phyloP scores from a whole-genome alignment of 2,113 vertebrate genomes.

The Strigops habroptila region DNA sequence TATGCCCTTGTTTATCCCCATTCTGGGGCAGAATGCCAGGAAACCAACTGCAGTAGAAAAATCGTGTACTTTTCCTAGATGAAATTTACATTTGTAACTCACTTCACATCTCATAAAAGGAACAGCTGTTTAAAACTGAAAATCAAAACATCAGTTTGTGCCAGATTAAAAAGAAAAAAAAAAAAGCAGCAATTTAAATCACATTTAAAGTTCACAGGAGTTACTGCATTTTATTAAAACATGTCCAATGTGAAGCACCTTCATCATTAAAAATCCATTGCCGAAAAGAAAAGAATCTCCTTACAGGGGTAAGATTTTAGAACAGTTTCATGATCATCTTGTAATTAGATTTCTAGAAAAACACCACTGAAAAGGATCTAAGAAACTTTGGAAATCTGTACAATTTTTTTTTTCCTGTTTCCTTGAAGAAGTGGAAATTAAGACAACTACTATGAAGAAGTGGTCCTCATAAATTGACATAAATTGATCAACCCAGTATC shows the following conservation, averaged over 20 bases:
- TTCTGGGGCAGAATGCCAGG: background rate
- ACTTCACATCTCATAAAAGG: background rate
- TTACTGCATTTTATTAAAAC: background rate
- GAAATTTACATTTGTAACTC: constrained; percentile 16
- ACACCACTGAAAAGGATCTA: background rate
- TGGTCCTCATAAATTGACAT: background rate
- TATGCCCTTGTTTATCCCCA: background rate
- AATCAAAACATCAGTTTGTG: background rate
- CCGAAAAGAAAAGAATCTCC: background rate
- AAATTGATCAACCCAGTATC: background rate
- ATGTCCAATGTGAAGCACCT: background rate
- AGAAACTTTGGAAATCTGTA: background rate
- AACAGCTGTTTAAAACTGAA: background rate
- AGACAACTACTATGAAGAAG: background rate
- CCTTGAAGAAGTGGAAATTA: background rate
- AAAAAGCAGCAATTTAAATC: background rate
- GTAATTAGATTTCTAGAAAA: background rate
- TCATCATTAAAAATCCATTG: background rate
- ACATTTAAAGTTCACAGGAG: background rate
- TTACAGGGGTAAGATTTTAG: background rate
- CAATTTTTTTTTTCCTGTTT: background rate
- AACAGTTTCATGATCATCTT: background rate
- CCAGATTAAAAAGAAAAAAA: background rate
- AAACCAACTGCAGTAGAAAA: background rate
- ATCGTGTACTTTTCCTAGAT: background rate